Percentiles rank a stretch among this genome's conserved stretches.
Evolutionary conservation across 2,797 vertebrate species (phyloP).

Genomic region (Scyliorhinus canicula): DNA sequence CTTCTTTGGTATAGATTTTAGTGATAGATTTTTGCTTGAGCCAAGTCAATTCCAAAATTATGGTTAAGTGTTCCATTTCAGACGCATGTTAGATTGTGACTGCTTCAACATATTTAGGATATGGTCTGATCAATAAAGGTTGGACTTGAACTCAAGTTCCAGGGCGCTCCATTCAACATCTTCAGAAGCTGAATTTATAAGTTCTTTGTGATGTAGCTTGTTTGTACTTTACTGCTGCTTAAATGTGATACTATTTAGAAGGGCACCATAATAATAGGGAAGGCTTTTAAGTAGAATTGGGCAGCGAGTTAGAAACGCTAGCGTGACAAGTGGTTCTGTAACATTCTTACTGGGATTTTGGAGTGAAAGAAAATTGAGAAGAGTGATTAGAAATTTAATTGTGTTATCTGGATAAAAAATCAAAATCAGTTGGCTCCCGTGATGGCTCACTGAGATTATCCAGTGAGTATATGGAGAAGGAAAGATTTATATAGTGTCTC

Average conservation of each 20-base stretch:
- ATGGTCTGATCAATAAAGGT: neutral
- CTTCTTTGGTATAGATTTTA: too few relatives aligned
- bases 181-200: neutral
- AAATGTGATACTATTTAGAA: slow-evolving; percentile 2
- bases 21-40: neutral
- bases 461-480: neutral
- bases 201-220: neutral
- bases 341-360: neutral
- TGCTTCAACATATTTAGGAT: neutral
- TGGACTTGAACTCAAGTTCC: neutral
- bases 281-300: neutral
- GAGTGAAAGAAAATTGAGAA: neutral
- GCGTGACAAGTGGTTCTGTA: neutral
- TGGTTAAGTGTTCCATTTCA: neutral
- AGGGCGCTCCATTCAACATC: neutral
- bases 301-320: neutral
- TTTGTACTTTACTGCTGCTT: neutral
- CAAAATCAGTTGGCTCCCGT: neutral
- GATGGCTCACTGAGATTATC: neutral
- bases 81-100: neutral
- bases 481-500: neutral
- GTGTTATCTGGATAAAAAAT: neutral
- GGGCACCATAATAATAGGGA: neutral
- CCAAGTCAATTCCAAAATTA: neutral
- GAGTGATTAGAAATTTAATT: neutral